These are phyloP conservation scores for Erebia palarica DNA, from an alignment of 2,888 invertebrate genomes.

Conservation along the genomic window DNA sequence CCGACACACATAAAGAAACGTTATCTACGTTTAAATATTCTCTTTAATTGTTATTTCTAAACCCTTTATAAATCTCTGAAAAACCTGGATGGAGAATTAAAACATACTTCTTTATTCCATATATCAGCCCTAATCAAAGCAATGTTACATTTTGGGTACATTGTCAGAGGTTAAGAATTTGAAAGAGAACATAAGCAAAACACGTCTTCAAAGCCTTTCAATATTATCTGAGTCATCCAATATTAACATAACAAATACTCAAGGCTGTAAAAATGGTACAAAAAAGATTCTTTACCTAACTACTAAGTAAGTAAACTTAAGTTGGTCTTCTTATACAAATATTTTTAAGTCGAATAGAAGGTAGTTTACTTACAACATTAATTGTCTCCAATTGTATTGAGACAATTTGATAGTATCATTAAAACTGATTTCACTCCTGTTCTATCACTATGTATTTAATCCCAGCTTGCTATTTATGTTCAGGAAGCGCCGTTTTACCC, in stretches of 20 bases:
- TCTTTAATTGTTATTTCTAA: conserved; percentile 38
- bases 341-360: no score
- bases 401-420: neutral
- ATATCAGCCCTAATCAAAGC: no score
- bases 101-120: no score
- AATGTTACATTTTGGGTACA: no score
- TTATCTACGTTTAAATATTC: conserved; percentile 8
- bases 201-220: no score
- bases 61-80: conserved; percentile 26
- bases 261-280: no score
- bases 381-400: neutral
- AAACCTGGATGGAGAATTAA: neutral
- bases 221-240: neutral
- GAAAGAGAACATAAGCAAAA: no score
- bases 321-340: no score
- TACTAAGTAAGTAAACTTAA: no score
- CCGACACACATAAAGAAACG: conserved; percentile 8
- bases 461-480: conserved; percentile 58
- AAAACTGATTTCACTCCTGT: conserved; percentile 41
- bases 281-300: no score
- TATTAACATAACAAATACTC: no score
- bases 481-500: conserved; percentile 54
- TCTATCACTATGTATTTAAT: conserved; percentile 58
- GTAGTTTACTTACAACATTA: neutral
- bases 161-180: no score